Conservation (phyloP, 92 coral and sea anemone species). For the Phenganax subtilis region DNA sequence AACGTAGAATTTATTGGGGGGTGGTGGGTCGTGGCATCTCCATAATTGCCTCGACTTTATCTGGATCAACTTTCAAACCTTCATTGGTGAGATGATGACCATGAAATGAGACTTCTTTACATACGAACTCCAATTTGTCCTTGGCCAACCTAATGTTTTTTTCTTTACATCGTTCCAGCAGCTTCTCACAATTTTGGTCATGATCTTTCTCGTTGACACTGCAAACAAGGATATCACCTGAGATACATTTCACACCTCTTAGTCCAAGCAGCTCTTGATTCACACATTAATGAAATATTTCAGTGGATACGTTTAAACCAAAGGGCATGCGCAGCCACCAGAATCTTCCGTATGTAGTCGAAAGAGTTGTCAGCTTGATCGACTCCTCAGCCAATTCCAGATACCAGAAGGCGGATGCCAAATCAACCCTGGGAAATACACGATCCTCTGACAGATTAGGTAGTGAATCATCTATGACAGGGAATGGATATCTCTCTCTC, state of each 20-base stretch:
- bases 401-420: slow-evolving; percentile 31
- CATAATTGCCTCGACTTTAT: slow-evolving; percentile 34
- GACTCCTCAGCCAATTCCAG: slow-evolving; percentile 13
- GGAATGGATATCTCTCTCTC: slow-evolving; percentile 10
- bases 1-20: slow-evolving; percentile 21
- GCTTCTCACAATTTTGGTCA: slow-evolving; percentile 34
- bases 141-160: slow-evolving; percentile 36
- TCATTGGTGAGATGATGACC: slow-evolving; percentile 44
- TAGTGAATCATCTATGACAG: slow-evolving; percentile 12
- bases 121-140: slow-evolving; percentile 38
- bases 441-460: slow-evolving; percentile 34
- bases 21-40: slow-evolving; percentile 44
- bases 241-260: slow-evolving; percentile 37
- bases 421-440: slow-evolving; percentile 46
- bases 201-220: slow-evolving; percentile 26
- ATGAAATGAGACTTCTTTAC: slow-evolving; percentile 44
- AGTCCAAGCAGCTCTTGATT: slow-evolving; percentile 39
- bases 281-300: slow-evolving; percentile 45
- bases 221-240: slow-evolving; percentile 30
- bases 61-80: slow-evolving; percentile 43
- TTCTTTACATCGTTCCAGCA: slow-evolving; percentile 32
- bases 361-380: slow-evolving; percentile 31
- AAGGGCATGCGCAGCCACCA: slow-evolving; percentile 41
- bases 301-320: slow-evolving; percentile 45
- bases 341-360: slow-evolving; percentile 37